Percentiles rank a stretch among this genome's conserved stretches.
Evolutionary conservation across 2,113 vertebrate genomes (phyloP).

Genomic region (Ondatra zibethicus): DNA sequence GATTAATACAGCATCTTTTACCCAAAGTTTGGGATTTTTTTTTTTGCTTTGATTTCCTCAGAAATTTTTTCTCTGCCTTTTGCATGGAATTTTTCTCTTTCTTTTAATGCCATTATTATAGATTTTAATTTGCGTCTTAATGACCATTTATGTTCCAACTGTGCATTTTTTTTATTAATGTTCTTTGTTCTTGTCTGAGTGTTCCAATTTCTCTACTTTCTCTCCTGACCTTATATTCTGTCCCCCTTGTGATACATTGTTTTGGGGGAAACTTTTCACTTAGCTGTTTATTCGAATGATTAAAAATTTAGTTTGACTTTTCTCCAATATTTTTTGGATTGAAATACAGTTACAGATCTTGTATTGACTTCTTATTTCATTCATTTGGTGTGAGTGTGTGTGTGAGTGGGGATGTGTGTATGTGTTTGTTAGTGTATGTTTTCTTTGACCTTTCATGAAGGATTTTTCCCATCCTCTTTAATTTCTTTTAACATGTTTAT

Average conservation of each 20-base stretch:
- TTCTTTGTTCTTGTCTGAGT: neutral
- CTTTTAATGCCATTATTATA: neutral
- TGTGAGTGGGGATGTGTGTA: no score
- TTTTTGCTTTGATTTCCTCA: neutral
- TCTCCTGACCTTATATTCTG: neutral
- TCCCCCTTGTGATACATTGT: neutral
- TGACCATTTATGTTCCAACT: neutral
- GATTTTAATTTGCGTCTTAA: neutral
- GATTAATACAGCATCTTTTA: neutral
- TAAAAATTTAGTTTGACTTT: neutral
- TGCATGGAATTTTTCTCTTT: neutral
- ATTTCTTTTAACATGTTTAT: neutral
- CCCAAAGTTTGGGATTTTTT: neutral
- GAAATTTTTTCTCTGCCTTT: neutral
- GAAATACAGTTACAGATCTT: neutral
- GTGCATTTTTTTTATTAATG: neutral
- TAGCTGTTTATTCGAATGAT: neutral
- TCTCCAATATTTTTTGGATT: neutral
- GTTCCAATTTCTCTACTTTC: neutral
- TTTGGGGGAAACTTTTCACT: neutral
- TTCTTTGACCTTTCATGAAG: neutral
- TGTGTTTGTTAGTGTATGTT: neutral
- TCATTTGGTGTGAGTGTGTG: neutral
- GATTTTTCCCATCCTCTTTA: neutral
- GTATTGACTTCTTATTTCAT: neutral